Percentiles rank a stretch among this genome's conserved stretches.
Evolutionary conservation across 2,113 vertebrate genomes (phyloP).

Genomic region (Speoplatyrhinus poulsoni): DNA sequence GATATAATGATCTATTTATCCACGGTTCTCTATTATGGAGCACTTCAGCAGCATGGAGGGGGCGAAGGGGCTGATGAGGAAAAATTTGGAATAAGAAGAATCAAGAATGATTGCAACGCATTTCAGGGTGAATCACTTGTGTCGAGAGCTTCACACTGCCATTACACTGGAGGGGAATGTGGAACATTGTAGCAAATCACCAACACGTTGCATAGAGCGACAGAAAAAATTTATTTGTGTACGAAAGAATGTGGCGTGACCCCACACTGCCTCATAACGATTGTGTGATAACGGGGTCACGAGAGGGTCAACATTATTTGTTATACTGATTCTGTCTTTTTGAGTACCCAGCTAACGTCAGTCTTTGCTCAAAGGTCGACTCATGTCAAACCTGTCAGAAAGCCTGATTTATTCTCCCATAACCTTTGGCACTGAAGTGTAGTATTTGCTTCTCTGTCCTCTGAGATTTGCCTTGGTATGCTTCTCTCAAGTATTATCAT

Average conservation of each 20-base stretch:
- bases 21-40: not conserved
- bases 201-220: conserved; percentile 3
- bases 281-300: conserved; percentile 25
- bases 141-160: conserved; percentile 13
- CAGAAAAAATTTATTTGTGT: conserved; percentile 9
- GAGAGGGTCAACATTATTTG: conserved; percentile 21
- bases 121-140: conserved; percentile 34
- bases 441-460: not conserved
- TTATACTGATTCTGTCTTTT: conserved; percentile 2
- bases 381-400: not conserved
- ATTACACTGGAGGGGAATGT: conserved; percentile 11
- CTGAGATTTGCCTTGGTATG: too few species aligned
- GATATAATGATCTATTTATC: conserved; percentile 49
- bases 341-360: conserved; percentile 6
- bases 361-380: conserved; percentile 2
- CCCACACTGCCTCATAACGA: not conserved
- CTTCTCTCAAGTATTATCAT: too few species aligned
- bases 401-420: conserved; percentile 3
- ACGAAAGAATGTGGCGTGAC: conserved; percentile 7
- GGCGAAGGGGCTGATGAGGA: not conserved
- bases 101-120: conserved; percentile 29
- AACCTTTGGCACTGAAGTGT: not conserved
- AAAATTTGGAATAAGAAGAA: conserved; percentile 32
- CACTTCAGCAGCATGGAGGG: not conserved
- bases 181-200: not conserved